Base-by-base conservation (phyloP, 92 coral and sea anemone genomes). In the Nematostella vectensis region DNA sequence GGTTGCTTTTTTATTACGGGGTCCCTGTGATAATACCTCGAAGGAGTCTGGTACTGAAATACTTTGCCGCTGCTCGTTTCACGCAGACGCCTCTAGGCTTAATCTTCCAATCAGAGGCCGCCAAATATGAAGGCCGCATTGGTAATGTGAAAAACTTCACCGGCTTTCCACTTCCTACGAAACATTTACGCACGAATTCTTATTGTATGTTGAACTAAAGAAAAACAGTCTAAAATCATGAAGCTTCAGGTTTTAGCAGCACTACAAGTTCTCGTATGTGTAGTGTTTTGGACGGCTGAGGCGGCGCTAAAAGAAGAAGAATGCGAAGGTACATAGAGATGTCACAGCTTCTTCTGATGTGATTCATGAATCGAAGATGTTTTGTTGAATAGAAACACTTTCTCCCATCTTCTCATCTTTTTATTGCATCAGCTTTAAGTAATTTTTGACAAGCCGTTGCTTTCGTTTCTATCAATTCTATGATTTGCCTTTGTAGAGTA, bases 31-130 rank as follows among this genome's bases (percentile, higher is more conserved):
- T n/a, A n/a, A n/a, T n/a, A n/a, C n/a, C n/a, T n/a, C n/a, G n/a
- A n/a, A n/a, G n/a, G n/a, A n/a, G n/a, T n/a, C n/a, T n/a, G n/a
- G n/a, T n/a, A n/a, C n/a, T n/a, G n/a, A n/a, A n/a, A n/a, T n/a
- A n/a, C n/a, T n/a, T n/a, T n/a, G n/a, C n/a, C n/a, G n/a, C n/a
- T n/a, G n/a, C n/a, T n/a, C n/a, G n/a, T n/a, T n/a, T n/a, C n/a
- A n/a, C n/a, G n/a, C n/a, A n/a, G n/a, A n/a, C n/a, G n/a, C n/a
- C n/a, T n/a, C n/a, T n/a, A n/a, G n/a, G n/a, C n/a, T n/a, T n/a
- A n/a, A n/a, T n/a, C n/a, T n/a, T n/a, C 98, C 96, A 91, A 91
- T 86, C 82, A 82, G 80, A 75, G 59, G 62, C 27, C 96, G 98
- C 80, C 98, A 91, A 82, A 81, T 91, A 91, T 72, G 60, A 72